Percentiles rank a stretch among this genome's conserved stretches.
Conservation (phyloP, 1,140 invertebrate species). For the Drosophila subpulchrella region DNA sequence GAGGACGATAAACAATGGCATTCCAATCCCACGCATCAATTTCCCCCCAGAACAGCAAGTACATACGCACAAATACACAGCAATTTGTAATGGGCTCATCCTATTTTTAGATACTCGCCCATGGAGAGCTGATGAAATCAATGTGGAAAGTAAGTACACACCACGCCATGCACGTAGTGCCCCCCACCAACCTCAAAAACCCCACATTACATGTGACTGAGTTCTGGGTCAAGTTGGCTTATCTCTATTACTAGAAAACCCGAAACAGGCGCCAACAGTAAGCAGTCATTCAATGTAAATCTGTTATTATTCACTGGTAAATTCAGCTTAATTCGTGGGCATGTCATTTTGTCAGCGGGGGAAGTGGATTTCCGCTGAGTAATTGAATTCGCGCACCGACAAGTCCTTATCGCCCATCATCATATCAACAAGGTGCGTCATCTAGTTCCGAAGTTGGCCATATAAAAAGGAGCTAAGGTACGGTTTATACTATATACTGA, state of each 20-base stretch:
- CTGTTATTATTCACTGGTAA: conserved; percentile 44
- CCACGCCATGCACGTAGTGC: not conserved
- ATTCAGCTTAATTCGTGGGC: conserved; percentile 18
- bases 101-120: conserved; percentile 32
- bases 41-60: conserved; percentile 20
- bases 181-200: not conserved
- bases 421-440: conserved; percentile 23
- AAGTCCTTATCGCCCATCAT: conserved; percentile 39
- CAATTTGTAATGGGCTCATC: conserved; percentile 28
- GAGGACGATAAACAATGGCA: conserved; percentile 53
- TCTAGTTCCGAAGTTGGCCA: not conserved
- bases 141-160: conserved; percentile 4
- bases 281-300: conserved; percentile 47
- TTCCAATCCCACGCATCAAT: conserved; percentile 69
- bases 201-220: conserved; percentile 1
- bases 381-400: conserved; percentile 2
- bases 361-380: not conserved
- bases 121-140: conserved; percentile 34
- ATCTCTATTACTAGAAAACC: conserved; percentile 6
- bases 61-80: conserved; percentile 7
- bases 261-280: conserved; percentile 29
- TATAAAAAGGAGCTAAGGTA: not conserved
- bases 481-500: conserved; percentile 7
- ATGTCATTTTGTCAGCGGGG: conserved; percentile 14
- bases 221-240: conserved; percentile 22